Percentiles rank a stretch among this genome's conserved stretches.
Evolutionary conservation across 2,797 vertebrate genomes (phyloP).

Genomic region (Sebastes trivittatus): DNA sequence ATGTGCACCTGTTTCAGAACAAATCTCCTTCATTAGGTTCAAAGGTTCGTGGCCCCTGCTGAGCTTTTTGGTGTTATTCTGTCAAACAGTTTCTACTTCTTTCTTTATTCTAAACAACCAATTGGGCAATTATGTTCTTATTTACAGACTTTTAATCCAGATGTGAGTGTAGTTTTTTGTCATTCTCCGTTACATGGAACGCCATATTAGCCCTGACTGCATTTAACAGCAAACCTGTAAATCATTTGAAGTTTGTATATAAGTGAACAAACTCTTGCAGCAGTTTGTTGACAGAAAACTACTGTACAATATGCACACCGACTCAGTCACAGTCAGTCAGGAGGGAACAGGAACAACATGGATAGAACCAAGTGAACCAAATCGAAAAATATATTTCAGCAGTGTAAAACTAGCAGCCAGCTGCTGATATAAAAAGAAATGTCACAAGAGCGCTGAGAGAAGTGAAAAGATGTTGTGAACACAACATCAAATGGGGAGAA

Average conservation of each 20-base stretch:
- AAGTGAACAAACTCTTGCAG: neutral
- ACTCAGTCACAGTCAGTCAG: constrained; percentile 8
- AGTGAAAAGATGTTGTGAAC: constrained; percentile 9
- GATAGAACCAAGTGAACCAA: constrained; percentile 13
- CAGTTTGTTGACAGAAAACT: neutral
- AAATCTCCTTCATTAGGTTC: neutral
- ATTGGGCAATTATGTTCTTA: neutral
- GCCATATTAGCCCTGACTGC: neutral
- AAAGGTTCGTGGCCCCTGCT: neutral
- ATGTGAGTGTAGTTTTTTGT: neutral
- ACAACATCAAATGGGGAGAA: constrained; percentile 1
- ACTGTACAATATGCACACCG: neutral
- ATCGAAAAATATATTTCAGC: constrained; percentile 17
- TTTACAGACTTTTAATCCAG: neutral
- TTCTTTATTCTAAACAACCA: neutral
- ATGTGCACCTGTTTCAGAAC: neutral
- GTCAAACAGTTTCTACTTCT: neutral
- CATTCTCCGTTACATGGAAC: neutral
- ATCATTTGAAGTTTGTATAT: neutral
- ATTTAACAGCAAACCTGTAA: neutral
- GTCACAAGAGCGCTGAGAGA: neutral
- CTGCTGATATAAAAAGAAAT: neutral
- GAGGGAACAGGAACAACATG: constrained; percentile 16
- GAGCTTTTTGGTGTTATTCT: neutral
- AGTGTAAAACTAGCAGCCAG: neutral